Percentiles rank a stretch among this genome's conserved stretches.
These are phyloP conservation scores for Ascaphus truei DNA, from an alignment of 2,113 vertebrate species.

Conservation along the genomic window DNA sequence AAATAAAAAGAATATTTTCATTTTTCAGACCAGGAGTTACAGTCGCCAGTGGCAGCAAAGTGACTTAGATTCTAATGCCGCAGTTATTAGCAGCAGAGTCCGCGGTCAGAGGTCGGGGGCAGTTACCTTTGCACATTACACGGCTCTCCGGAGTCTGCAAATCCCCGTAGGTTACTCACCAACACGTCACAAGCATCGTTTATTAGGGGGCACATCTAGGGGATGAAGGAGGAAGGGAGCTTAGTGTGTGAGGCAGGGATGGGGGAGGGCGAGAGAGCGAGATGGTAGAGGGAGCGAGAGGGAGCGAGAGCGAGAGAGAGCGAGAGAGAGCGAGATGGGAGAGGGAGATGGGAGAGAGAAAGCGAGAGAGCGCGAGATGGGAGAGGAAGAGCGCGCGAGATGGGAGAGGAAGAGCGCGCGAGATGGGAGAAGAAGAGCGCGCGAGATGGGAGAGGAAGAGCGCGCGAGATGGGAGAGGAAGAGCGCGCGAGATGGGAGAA, in stretches of 20 bases:
- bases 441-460: background rate
- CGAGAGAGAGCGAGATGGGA: background rate
- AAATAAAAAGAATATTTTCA: no score
- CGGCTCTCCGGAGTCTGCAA: slow-evolving; percentile 69
- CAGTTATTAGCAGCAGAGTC: no score
- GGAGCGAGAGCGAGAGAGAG: background rate
- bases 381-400: background rate
- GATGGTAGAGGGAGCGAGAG: background rate
- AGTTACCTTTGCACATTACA: slow-evolving; percentile 86
- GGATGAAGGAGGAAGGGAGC: no score
- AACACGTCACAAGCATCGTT: slow-evolving; percentile 73
- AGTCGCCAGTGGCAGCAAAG: no score
- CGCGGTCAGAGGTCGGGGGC: no score
- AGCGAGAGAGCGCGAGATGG: background rate
- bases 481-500: no score
- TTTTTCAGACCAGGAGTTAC: no score
- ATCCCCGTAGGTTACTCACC: slow-evolving; percentile 70
- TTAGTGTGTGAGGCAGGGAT: slow-evolving; percentile 40
- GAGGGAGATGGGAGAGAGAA: background rate
- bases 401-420: background rate
- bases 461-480: no score
- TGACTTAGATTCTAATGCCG: no score
- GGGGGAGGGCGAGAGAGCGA: background rate
- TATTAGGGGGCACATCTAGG: slow-evolving; percentile 86
- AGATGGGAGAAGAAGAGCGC: background rate